phyloP scores from a whole-genome alignment of 2,797 vertebrate genomes.

The Microctenopoma lineatum region DNA sequence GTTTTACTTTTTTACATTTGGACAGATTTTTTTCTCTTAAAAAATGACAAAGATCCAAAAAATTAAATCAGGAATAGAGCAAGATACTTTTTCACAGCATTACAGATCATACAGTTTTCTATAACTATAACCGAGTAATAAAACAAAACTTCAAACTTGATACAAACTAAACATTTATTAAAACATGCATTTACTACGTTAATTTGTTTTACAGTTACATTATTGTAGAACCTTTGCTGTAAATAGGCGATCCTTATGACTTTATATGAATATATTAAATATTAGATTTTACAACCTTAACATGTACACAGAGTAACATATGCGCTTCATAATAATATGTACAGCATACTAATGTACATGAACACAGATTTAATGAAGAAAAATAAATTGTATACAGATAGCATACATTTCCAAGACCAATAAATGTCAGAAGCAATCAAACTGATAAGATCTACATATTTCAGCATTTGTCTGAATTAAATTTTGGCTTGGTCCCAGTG shows the following conservation, averaged over 20 bases:
- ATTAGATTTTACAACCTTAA: constrained; percentile 28
- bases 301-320: constrained; percentile 17
- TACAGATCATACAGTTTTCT: too few species aligned
- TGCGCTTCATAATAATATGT: constrained; percentile 39
- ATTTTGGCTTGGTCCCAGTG: constrained; percentile 23
- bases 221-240: constrained; percentile 11
- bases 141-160: background rate
- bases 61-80: too few species aligned
- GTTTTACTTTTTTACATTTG: too few species aligned
- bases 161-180: background rate
- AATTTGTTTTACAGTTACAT: constrained; percentile 17
- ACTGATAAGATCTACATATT: background rate
- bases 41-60: too few species aligned
- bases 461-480: constrained; percentile 19
- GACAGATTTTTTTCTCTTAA: too few species aligned
- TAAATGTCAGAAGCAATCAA: constrained; percentile 57
- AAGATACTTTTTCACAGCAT: too few species aligned
- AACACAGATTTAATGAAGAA: constrained; percentile 1
- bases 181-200: constrained; percentile 16
- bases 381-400: constrained; percentile 19
- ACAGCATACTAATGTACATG: constrained; percentile 30
- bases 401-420: constrained; percentile 34
- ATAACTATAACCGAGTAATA: too few species aligned
- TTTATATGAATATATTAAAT: constrained; percentile 24
- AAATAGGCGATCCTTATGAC: constrained; percentile 5